Evolutionary conservation across 2,888 invertebrate genomes (phyloP).

Genomic region (Saturnia japonica): DNA sequence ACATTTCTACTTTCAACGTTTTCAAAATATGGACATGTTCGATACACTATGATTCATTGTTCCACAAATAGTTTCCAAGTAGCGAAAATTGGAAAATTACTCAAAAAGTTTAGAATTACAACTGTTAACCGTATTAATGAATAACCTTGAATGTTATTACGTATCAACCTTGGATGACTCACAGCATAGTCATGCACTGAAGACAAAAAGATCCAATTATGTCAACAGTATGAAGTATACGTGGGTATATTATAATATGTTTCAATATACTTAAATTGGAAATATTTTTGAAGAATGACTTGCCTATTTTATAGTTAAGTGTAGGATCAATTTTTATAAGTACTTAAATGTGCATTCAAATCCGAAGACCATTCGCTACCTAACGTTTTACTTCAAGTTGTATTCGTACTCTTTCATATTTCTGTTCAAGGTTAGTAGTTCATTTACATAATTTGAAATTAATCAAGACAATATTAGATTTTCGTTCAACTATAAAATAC

Average conservation of each 20-base stretch:
- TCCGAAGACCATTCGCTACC: neutral
- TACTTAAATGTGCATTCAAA: neutral
- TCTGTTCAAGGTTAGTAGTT: neutral
- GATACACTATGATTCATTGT: neutral
- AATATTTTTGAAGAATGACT: neutral
- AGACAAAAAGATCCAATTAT: slow-evolving; percentile 51
- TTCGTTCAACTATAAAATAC: no score
- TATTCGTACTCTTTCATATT: neutral
- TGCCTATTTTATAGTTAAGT: neutral
- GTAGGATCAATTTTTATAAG: neutral
- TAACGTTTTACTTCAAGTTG: neutral
- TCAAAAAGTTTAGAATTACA: slow-evolving; percentile 31
- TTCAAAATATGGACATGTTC: neutral
- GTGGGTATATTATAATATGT: slow-evolving; percentile 5
- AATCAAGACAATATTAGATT: no score
- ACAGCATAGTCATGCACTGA: slow-evolving; percentile 40
- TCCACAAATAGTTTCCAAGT: slow-evolving; percentile 5
- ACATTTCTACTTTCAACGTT: neutral
- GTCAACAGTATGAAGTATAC: slow-evolving; percentile 29
- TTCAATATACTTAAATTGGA: neutral
- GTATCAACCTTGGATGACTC: slow-evolving; percentile 50
- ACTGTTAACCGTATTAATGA: slow-evolving; percentile 20
- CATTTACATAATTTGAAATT: neutral
- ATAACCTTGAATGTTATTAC: slow-evolving; percentile 9
- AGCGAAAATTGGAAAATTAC: slow-evolving; percentile 17